Conservation (phyloP, 2,888 invertebrate genomes). For the Limenitis camilla region DNA sequence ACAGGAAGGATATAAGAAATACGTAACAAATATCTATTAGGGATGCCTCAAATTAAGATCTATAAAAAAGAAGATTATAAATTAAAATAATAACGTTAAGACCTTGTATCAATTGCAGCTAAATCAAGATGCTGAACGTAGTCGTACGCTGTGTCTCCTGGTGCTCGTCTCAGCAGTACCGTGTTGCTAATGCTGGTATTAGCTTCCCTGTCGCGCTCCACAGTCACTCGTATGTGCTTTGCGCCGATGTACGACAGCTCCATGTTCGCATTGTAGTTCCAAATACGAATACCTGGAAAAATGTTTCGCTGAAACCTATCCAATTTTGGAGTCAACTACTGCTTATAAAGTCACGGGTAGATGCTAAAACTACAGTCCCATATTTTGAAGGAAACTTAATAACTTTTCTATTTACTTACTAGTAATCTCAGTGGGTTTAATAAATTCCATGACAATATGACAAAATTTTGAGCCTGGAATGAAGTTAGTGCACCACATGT, state of each 20-base stretch:
- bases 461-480: slow-evolving; percentile 46
- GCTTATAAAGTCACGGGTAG: too few relatives aligned
- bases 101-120: slow-evolving; percentile 1
- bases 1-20: too few relatives aligned
- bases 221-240: slow-evolving; percentile 58
- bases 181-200: slow-evolving; percentile 52
- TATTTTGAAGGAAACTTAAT: too few relatives aligned
- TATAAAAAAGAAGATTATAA: background rate
- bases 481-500: slow-evolving; percentile 78
- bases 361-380: too few relatives aligned
- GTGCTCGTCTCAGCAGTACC: slow-evolving; percentile 74
- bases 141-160: slow-evolving; percentile 47
- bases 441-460: slow-evolving; percentile 56
- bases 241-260: slow-evolving; percentile 80
- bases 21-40: too few relatives aligned
- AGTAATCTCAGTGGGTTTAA: slow-evolving; percentile 51
- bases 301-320: too few relatives aligned
- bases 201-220: slow-evolving; percentile 48
- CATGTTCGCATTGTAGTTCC: slow-evolving; percentile 87
- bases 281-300: slow-evolving; percentile 76
- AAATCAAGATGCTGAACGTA: slow-evolving; percentile 17
- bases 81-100: background rate
- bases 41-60: background rate
- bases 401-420: too few relatives aligned
- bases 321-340: too few relatives aligned